Evolutionary conservation across 2,797 vertebrate genomes (phyloP).

Genomic region (Xenops minutus): DNA sequence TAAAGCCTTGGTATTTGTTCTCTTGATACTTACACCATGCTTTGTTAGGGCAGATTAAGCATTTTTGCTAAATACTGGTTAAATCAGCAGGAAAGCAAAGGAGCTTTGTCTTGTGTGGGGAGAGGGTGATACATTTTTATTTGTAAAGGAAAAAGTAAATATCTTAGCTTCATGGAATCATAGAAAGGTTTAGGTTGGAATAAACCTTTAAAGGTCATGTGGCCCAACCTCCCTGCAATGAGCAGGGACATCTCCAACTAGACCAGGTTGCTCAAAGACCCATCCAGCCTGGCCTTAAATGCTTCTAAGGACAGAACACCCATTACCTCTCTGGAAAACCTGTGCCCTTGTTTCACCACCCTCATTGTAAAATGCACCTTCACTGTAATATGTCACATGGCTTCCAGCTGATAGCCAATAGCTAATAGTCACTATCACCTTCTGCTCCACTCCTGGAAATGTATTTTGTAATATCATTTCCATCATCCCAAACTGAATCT

Average conservation of each 20-base stretch:
- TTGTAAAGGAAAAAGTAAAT: background rate
- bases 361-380: background rate
- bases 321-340: background rate
- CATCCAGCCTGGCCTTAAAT: background rate
- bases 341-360: background rate
- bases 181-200: background rate
- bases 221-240: background rate
- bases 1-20: constrained; percentile 63
- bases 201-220: background rate
- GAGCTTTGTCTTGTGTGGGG: background rate
- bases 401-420: background rate
- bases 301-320: background rate
- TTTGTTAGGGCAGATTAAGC: constrained; percentile 51
- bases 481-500: background rate
- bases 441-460: background rate
- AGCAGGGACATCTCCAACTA: background rate
- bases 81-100: background rate
- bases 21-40: constrained; percentile 1
- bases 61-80: constrained; percentile 43
- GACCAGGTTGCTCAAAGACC: background rate
- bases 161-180: background rate
- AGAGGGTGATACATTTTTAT: background rate
- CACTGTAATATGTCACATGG: background rate
- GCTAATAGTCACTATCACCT: background rate
- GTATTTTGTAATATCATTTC: background rate